Percentiles rank a stretch among this genome's conserved stretches.
Conservation (phyloP, 1,140 invertebrate genomes). For the Tetragonula clypearis region DNA sequence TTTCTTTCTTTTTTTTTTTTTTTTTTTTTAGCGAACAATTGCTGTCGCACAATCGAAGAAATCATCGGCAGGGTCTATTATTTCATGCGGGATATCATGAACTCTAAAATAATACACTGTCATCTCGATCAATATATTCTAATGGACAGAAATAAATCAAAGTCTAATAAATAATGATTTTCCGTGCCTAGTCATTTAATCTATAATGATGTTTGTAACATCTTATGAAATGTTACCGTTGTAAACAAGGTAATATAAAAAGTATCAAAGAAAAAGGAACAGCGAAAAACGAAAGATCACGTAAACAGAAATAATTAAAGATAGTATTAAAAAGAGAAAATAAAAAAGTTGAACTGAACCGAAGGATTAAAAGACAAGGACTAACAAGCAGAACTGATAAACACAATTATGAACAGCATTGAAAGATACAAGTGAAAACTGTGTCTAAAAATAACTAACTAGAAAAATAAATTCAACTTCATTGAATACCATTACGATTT, state of each 20-base stretch:
- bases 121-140: not conserved
- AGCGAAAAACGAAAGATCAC: not conserved
- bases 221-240: not conserved
- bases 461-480: too few species aligned
- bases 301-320: not conserved
- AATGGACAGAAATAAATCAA: not conserved
- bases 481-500: too few species aligned
- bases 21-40: conserved; percentile 4
- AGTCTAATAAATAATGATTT: not conserved
- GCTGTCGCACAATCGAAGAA: not conserved
- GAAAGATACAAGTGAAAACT: not conserved
- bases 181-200: not conserved
- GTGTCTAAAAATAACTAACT: not conserved
- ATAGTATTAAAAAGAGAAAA: not conserved
- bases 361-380: not conserved
- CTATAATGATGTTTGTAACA: not conserved
- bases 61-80: not conserved
- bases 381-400: not conserved
- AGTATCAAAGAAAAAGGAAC: not conserved
- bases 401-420: not conserved
- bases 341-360: not conserved
- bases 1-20: conserved; percentile 11
- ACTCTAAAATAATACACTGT: not conserved
- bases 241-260: not conserved
- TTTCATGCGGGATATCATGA: not conserved